Percentiles rank a stretch among this genome's conserved stretches.
Conservation (phyloP, 2,797 vertebrate species). For the Urosaurus nigricauda region DNA sequence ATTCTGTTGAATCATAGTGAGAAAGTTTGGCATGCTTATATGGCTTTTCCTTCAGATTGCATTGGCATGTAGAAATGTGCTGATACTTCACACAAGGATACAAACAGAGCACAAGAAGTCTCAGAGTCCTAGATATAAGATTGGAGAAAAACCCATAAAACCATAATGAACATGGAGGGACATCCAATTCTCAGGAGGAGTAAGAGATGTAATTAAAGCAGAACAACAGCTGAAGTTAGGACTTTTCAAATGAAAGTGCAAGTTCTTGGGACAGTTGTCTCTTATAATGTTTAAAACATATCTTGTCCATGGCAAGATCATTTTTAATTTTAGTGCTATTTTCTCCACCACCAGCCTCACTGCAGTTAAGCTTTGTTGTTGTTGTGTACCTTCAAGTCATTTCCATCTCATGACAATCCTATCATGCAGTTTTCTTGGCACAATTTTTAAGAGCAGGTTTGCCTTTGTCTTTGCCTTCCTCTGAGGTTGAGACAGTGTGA, state of each 20-base stretch:
- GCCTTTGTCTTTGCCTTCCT: too few relatives aligned
- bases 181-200: background rate
- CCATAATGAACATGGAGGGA: slow-evolving; percentile 1
- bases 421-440: too few relatives aligned
- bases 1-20: slow-evolving; percentile 16
- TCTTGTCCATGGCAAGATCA: background rate
- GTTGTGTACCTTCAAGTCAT: too few relatives aligned
- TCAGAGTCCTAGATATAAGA: background rate
- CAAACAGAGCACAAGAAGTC: background rate
- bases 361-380: background rate
- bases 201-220: slow-evolving; percentile 18
- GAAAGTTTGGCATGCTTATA: background rate
- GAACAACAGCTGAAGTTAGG: slow-evolving; percentile 25
- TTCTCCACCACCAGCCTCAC: background rate
- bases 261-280: background rate
- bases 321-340: background rate
- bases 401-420: too few relatives aligned
- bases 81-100: slow-evolving; percentile 14
- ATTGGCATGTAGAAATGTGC: background rate
- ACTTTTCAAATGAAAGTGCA: slow-evolving; percentile 30
- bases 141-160: background rate
- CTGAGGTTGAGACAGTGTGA: too few relatives aligned
- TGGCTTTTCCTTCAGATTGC: background rate
- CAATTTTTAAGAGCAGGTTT: too few relatives aligned
- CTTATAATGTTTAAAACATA: background rate